These are phyloP conservation scores for Drosophila trichaetosa DNA, from an alignment of 2,888 invertebrate genomes.

Conservation along the genomic window DNA sequence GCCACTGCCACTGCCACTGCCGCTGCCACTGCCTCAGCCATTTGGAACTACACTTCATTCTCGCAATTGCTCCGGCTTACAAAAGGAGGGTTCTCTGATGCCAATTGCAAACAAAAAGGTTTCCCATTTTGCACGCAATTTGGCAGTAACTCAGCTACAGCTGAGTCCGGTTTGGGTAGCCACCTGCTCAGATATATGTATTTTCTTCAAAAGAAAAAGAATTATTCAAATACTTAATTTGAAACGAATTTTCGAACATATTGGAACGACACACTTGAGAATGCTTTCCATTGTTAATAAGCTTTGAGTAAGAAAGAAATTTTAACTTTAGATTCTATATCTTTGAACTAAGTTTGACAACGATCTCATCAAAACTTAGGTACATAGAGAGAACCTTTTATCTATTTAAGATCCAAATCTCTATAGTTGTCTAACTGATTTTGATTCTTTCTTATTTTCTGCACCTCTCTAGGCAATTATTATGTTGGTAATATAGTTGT, in stretches of 20 bases:
- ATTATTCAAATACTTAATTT: constrained; percentile 72
- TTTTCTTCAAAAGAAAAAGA: neutral
- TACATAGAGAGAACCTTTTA: neutral
- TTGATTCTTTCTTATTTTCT: neutral
- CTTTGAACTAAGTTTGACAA: neutral
- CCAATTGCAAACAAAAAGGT: constrained; percentile 39
- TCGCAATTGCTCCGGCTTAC: constrained; percentile 35
- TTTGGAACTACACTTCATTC: constrained; percentile 45
- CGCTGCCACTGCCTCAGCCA: neutral
- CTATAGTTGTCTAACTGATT: neutral
- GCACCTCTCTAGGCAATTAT: constrained; percentile 1
- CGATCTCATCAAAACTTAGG: neutral
- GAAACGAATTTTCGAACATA: constrained; percentile 62
- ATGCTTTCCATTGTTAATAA: neutral
- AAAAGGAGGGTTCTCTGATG: constrained; percentile 5
- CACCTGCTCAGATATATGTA: constrained; percentile 44
- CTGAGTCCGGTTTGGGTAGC: constrained; percentile 52
- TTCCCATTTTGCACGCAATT: constrained; percentile 68
- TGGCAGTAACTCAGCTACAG: constrained; percentile 68
- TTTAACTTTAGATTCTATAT: neutral
- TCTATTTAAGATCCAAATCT: neutral
- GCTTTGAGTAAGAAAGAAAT: neutral
- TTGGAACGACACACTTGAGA: constrained; percentile 57
- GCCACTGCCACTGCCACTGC: neutral
- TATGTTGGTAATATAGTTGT: constrained; percentile 40